A percentile compares a stretch with the other conserved stretches of the same genome.
phyloP scores from a whole-genome alignment of 2,888 invertebrate species.

The Lobophora halterata region DNA sequence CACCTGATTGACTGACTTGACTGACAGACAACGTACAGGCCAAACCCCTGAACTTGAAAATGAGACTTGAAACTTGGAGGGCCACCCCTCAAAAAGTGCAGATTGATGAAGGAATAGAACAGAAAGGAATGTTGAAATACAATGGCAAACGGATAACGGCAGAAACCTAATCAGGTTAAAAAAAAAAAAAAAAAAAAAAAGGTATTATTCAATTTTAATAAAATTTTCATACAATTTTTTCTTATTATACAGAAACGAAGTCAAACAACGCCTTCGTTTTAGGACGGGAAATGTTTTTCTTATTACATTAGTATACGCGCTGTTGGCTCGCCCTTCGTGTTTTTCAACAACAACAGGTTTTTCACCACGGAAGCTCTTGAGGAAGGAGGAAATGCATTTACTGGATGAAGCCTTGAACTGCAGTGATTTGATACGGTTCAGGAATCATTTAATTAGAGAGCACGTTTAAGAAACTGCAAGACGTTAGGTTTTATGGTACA shows the following conservation, averaged over 20 bases:
- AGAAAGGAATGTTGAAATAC: too few relatives aligned
- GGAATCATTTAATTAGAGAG: conserved; percentile 15
- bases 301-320: conserved; percentile 49
- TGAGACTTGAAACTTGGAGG: too few relatives aligned
- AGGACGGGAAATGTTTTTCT: conserved; percentile 46
- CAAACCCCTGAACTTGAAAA: too few relatives aligned
- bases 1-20: too few relatives aligned
- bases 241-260: conserved; percentile 17
- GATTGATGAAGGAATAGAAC: too few relatives aligned
- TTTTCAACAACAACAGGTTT: conserved; percentile 36
- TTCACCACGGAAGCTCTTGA: conserved; percentile 48
- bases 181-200: too few relatives aligned
- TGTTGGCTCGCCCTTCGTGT: conserved; percentile 46
- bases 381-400: conserved; percentile 48
- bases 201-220: neutral
- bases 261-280: conserved; percentile 12
- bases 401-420: conserved; percentile 35
- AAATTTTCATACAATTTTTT: conserved; percentile 1
- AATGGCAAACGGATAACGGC: too few relatives aligned
- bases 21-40: too few relatives aligned
- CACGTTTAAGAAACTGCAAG: too few relatives aligned
- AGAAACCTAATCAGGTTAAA: too few relatives aligned
- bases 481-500: too few relatives aligned
- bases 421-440: conserved; percentile 38
- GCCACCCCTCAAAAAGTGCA: too few relatives aligned